Conservation (phyloP, 2,797 vertebrate genomes). For the Sebastes itinus region DNA sequence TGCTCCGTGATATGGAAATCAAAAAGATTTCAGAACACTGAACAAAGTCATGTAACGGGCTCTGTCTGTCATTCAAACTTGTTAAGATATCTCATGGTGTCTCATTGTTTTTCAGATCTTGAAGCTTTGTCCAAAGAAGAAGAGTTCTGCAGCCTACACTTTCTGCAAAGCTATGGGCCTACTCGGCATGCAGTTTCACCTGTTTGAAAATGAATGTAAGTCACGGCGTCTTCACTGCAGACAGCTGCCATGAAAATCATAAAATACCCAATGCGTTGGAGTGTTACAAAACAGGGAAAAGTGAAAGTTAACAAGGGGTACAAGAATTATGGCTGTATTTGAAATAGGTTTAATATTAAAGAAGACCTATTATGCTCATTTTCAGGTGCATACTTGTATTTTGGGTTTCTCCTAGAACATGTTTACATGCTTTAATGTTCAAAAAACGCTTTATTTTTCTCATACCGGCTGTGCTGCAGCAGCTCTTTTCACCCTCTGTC, state of each 20-base stretch:
- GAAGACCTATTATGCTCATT: too few species aligned
- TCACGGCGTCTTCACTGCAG: background rate
- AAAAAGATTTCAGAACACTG: background rate
- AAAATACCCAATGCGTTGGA: background rate
- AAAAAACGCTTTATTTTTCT: too few species aligned
- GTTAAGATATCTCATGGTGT: background rate
- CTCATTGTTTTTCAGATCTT: constrained; percentile 86
- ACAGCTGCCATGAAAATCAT: background rate
- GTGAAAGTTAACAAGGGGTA: background rate
- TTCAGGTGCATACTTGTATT: too few species aligned
- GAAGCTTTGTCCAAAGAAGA: constrained; percentile 99
- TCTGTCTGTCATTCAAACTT: background rate
- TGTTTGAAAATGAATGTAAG: constrained; percentile 99
- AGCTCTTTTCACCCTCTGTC: too few species aligned
- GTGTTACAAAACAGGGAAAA: background rate
- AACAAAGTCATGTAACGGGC: background rate
- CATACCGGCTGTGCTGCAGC: too few species aligned
- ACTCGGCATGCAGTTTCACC: constrained; percentile 97
- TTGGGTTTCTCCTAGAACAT: too few species aligned
- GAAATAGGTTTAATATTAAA: background rate
- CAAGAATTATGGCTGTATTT: background rate
- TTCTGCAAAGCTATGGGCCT: constrained; percentile 96
- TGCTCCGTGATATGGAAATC: background rate
- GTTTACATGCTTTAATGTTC: too few species aligned
- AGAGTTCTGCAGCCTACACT: constrained; percentile 96